Percentiles rank a stretch among this genome's conserved stretches.
phyloP scores from a whole-genome alignment of 2,113 vertebrate genomes.

The Gavia stellata region DNA sequence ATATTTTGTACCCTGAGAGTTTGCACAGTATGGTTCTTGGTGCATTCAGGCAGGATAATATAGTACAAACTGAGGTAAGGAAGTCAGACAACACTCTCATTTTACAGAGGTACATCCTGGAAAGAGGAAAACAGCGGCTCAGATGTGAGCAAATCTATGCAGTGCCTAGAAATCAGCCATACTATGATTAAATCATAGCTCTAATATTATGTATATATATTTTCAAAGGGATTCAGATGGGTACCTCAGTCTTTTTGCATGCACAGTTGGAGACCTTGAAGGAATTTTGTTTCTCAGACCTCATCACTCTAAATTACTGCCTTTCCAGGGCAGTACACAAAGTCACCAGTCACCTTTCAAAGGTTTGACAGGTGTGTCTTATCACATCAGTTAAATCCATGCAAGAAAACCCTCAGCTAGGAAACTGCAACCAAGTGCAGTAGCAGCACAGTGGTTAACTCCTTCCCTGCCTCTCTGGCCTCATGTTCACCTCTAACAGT shows the following conservation, averaged over 20 bases:
- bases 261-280: background rate
- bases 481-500: background rate
- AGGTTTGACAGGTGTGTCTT: slow-evolving; percentile 15
- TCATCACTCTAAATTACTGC: background rate
- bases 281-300: background rate
- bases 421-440: background rate
- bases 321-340: background rate
- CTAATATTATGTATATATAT: background rate
- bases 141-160: background rate
- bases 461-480: background rate
- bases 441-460: background rate
- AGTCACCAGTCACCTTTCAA: background rate
- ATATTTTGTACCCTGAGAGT: background rate
- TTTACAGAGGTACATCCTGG: background rate
- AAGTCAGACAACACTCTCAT: background rate
- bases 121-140: background rate
- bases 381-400: slow-evolving; percentile 15
- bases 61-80: background rate
- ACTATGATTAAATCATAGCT: background rate
- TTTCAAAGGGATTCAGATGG: background rate
- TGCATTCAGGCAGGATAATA: background rate
- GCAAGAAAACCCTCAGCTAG: background rate
- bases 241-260: background rate
- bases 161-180: background rate
- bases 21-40: background rate